Evolutionary conservation across 2,888 invertebrate species (phyloP).

Genomic region (Hemistola chrysoprasaria): DNA sequence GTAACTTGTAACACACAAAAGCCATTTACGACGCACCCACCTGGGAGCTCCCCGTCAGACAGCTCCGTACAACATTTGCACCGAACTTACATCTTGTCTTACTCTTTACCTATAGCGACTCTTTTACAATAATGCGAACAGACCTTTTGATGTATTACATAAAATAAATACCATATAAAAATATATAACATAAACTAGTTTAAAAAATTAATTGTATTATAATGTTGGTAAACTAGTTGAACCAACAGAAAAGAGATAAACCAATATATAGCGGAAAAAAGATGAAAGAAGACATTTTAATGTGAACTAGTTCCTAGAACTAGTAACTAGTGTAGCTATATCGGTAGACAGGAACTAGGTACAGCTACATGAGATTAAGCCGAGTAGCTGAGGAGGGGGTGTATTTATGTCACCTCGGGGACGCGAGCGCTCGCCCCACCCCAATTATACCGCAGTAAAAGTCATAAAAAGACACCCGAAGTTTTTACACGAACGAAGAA

Average conservation of each 20-base stretch:
- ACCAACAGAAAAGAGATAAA: too few relatives aligned
- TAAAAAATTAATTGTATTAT: too few relatives aligned
- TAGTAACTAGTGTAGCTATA: constrained; percentile 51
- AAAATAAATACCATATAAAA: too few relatives aligned
- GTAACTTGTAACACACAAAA: constrained; percentile 56
- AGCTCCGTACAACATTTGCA: constrained; percentile 28
- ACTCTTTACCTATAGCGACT: constrained; percentile 10
- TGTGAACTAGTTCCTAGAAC: constrained; percentile 60
- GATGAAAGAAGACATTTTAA: constrained; percentile 46
- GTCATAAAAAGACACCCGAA: constrained; percentile 83
- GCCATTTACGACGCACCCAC: constrained; percentile 62
- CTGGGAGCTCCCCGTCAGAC: constrained; percentile 42
- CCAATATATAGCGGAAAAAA: too few relatives aligned
- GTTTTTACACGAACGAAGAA: constrained; percentile 81
- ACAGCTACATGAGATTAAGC: constrained; percentile 76
- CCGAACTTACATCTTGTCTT: constrained; percentile 25
- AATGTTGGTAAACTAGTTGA: too few relatives aligned
- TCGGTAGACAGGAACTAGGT: too few relatives aligned
- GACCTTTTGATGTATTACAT: too few relatives aligned
- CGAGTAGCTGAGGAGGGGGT: constrained; percentile 69
- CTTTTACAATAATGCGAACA: constrained; percentile 1
- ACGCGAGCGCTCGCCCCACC: constrained; percentile 77
- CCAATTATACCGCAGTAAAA: constrained; percentile 83
- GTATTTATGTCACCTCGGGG: constrained; percentile 82
- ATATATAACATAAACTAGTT: too few relatives aligned